Percentiles rank a stretch among this genome's conserved stretches.
phyloP scores from a whole-genome alignment of 2,113 vertebrate species.

The Tauraco erythrolophus region DNA sequence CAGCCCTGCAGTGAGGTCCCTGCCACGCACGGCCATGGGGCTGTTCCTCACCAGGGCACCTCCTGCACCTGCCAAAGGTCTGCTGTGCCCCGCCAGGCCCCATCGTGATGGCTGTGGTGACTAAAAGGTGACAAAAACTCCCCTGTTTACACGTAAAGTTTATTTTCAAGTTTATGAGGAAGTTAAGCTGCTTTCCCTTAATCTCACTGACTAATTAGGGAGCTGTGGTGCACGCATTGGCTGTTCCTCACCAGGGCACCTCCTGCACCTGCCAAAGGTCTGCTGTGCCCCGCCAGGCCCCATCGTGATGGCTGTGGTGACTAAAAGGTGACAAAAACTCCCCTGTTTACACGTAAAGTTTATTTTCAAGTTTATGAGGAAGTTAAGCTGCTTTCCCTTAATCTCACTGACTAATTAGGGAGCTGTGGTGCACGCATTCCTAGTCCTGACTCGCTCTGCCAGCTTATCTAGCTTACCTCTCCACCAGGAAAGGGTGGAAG shows the following conservation, averaged over 20 bases:
- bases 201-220: neutral
- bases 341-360: neutral
- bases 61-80: neutral
- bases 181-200: neutral
- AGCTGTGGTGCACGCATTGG: neutral
- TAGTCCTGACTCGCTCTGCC: neutral
- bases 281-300: neutral
- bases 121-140: neutral
- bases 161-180: neutral
- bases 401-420: neutral
- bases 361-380: neutral
- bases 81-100: neutral
- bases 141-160: neutral
- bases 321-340: neutral
- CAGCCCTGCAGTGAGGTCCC: neutral
- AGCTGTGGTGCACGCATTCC: neutral
- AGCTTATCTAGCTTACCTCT: neutral
- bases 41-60: neutral
- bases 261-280: neutral
- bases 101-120: fast-evolving
- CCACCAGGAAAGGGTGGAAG: neutral
- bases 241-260: neutral
- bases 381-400: neutral
- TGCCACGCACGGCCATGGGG: fast-evolving
- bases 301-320: fast-evolving